Base-by-base conservation (phyloP, 2,888 invertebrate species). In the Endomychus coccineus region DNA sequence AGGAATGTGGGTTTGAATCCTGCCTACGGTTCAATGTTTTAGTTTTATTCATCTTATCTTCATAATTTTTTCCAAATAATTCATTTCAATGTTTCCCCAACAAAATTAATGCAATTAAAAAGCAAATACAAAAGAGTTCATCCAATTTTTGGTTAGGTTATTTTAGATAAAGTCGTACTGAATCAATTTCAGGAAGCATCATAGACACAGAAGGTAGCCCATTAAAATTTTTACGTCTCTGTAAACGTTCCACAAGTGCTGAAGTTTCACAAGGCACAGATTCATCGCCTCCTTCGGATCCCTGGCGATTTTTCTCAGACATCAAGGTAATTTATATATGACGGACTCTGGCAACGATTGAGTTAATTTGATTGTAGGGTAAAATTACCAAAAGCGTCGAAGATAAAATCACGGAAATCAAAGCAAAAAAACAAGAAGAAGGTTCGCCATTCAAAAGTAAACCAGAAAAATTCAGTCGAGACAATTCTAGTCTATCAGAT, bases 351-450 rank as follows among this genome's bases (percentile, higher is more conserved):
- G n/a, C n/a, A 19, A 19, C 6, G 6, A 6, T n/a, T 19, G 10
- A 17, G 6, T 25, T 34, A 3, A 16, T 31, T 39, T 42, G 16
- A 19, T 39, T 55, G 6, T 38, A 64, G 60, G 82, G 78, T 30
- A 82, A 83, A 66, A 78, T 84, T 43, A 77, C 82, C 22, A 83
- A 83, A 58, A 83, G 82, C 21, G 82, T 84, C 29, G 83, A 84
- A 57, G 83, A 83, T 42, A 83, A 81, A 66, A 70, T 83, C 38
- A 79, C 77, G 6, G 76, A 77, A 52, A 77, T 78, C 37, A 80
- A 82, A 49, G 45, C 59, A 2, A 51, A 63, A 39, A 60, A 56
- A 33, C 49, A 51, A 27, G 58, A 55, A n/a, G 63, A 62, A 25
- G 54, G 55, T 13, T 58, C 61, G 0, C 60, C 60, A 0, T 40